Percentiles rank a stretch among this genome's conserved stretches.
phyloP scores from a whole-genome alignment of 2,113 vertebrate genomes.

The Sebastes schlegelii region DNA sequence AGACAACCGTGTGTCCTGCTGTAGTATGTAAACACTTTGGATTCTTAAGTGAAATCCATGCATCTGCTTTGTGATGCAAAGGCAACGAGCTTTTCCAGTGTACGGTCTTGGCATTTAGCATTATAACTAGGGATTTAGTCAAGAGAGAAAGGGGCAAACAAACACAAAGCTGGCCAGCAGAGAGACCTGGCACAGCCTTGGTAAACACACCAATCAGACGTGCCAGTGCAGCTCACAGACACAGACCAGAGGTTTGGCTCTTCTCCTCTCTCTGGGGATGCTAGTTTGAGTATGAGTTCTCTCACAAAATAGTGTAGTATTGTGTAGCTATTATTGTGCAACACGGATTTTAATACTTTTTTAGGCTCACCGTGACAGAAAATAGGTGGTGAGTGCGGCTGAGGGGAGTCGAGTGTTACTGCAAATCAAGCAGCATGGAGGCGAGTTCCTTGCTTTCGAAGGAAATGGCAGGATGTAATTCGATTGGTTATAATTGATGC shows the following conservation, averaged over 20 bases:
- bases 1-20: background rate
- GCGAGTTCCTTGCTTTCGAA: conserved; percentile 13
- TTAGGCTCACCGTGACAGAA: background rate
- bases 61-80: conserved; percentile 6
- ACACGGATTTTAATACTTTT: background rate
- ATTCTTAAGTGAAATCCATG: background rate
- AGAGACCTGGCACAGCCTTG: conserved; percentile 60
- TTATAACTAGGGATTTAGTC: conserved; percentile 27
- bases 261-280: conserved; percentile 5
- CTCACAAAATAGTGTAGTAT: background rate
- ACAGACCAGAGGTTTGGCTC: conserved; percentile 44
- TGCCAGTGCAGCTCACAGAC: conserved; percentile 51
- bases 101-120: conserved; percentile 21
- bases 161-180: conserved; percentile 57
- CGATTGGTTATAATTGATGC: conserved; percentile 18
- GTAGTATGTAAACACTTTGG: background rate
- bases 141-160: conserved; percentile 48
- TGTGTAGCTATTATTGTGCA: no score
- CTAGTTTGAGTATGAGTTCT: background rate
- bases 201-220: conserved; percentile 64
- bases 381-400: background rate
- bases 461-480: no score
- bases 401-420: background rate
- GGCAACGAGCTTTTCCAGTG: conserved; percentile 13
- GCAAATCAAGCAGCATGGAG: background rate